Percentiles rank a stretch among this genome's conserved stretches.
Conservation (phyloP, 2,888 invertebrate genomes). For the Cheilosia scutellata region DNA sequence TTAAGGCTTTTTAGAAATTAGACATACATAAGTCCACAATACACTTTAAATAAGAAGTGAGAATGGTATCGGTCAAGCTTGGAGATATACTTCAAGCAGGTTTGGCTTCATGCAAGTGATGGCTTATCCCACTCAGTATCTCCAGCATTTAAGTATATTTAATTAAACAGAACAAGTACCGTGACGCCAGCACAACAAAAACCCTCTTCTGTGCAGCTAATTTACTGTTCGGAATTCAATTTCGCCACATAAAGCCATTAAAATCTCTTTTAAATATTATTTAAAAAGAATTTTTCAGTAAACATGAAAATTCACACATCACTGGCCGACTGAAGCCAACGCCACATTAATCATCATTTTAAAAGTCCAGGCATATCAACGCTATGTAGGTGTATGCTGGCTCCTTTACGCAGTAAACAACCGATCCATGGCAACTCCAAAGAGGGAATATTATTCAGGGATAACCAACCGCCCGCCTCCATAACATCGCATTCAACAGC, state of each 20-base stretch:
- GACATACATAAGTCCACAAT: too few relatives aligned
- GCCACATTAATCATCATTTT: conserved; percentile 52
- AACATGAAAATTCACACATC: conserved; percentile 37
- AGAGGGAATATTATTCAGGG: conserved; percentile 3
- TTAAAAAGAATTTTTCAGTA: conserved; percentile 1
- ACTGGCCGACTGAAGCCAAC: conserved; percentile 21
- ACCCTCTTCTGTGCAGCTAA: neutral
- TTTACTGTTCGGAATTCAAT: neutral
- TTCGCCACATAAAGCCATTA: neutral
- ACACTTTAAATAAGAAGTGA: too few relatives aligned
- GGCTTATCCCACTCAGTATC: too few relatives aligned
- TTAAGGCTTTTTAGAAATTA: too few relatives aligned
- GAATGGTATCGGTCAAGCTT: too few relatives aligned
- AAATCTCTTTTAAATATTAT: neutral
- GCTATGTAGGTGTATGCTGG: neutral
- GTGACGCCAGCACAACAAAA: neutral
- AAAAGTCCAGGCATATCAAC: conserved; percentile 1
- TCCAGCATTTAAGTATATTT: neutral
- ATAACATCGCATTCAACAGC: conserved; percentile 35
- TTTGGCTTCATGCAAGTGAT: too few relatives aligned
- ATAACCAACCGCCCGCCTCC: neutral
- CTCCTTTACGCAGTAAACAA: neutral
- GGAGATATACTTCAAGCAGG: too few relatives aligned
- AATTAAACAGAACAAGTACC: neutral
- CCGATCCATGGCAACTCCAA: neutral